Percentiles rank a stretch among this genome's conserved stretches.
Evolutionary conservation across 2,888 invertebrate genomes (phyloP).

Genomic region (Tuberolachnus salignus): DNA sequence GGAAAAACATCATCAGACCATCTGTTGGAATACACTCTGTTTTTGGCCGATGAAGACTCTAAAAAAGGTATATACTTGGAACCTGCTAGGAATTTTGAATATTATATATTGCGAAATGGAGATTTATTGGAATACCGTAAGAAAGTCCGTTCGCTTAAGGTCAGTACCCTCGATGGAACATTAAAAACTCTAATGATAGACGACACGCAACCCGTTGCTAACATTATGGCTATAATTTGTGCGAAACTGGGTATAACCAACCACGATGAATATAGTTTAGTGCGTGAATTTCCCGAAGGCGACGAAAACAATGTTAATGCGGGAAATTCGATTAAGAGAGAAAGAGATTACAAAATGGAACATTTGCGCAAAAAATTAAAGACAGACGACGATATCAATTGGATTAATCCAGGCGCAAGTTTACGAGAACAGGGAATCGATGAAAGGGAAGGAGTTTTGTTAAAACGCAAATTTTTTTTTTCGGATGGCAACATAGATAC

Average conservation of each 20-base stretch:
- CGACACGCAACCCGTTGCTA: slow-evolving; percentile 98
- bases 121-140: slow-evolving; percentile 93
- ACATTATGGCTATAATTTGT: slow-evolving; percentile 98
- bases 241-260: slow-evolving; percentile 93
- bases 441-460: slow-evolving; percentile 87
- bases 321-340: slow-evolving; percentile 88
- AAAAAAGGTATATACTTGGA: slow-evolving; percentile 98
- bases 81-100: slow-evolving; percentile 91
- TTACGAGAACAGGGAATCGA: slow-evolving; percentile 96
- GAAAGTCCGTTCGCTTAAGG: slow-evolving; percentile 90
- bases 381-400: slow-evolving; percentile 98
- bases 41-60: slow-evolving; percentile 94
- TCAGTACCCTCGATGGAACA: slow-evolving; percentile 94
- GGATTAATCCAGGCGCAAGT: slow-evolving; percentile 97
- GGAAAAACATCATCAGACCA: slow-evolving; percentile 94
- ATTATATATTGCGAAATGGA: slow-evolving; percentile 93
- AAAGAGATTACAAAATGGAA: slow-evolving; percentile 94
- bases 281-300: slow-evolving; percentile 85
- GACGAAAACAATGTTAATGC: slow-evolving; percentile 79
- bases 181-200: slow-evolving; percentile 96
- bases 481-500: slow-evolving; percentile 99
- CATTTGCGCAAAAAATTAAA: slow-evolving; percentile 93
- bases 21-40: slow-evolving; percentile 92
- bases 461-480: slow-evolving; percentile 95
- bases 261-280: slow-evolving; percentile 96